Conservation (phyloP, 92 coral and sea anemone genomes). For the Heteractis magnifica region DNA sequence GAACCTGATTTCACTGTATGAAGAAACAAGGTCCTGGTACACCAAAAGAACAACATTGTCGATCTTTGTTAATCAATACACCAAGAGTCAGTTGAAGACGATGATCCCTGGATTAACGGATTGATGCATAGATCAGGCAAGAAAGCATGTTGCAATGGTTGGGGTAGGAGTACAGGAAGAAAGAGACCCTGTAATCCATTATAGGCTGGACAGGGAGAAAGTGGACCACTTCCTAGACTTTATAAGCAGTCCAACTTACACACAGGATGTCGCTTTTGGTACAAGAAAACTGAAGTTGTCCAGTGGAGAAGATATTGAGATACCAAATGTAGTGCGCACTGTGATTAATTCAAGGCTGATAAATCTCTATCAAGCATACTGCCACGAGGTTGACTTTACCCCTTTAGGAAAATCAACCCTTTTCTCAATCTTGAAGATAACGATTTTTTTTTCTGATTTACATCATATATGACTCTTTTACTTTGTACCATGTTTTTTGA, state of each 20-base stretch:
- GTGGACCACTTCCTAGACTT: constrained; percentile 57
- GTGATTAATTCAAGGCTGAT: constrained; percentile 40
- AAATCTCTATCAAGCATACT: constrained; percentile 37
- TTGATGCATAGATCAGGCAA: background rate
- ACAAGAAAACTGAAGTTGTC: no score
- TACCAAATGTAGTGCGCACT: constrained; percentile 46
- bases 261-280: no score
- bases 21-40: background rate
- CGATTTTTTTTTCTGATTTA: no score
- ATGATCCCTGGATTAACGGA: background rate
- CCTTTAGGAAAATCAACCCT: background rate
- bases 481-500: background rate
- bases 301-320: background rate
- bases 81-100: background rate
- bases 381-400: constrained; percentile 7
- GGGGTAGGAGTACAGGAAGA: background rate
- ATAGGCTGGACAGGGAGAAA: constrained; percentile 29
- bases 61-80: background rate
- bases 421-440: background rate
- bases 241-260: constrained; percentile 33
- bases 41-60: background rate
- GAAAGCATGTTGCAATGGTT: background rate
- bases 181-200: constrained; percentile 16
- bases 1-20: background rate
- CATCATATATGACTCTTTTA: background rate